Base-by-base conservation (phyloP, 2,113 vertebrate species). In the Scophthalmus maximus region DNA sequence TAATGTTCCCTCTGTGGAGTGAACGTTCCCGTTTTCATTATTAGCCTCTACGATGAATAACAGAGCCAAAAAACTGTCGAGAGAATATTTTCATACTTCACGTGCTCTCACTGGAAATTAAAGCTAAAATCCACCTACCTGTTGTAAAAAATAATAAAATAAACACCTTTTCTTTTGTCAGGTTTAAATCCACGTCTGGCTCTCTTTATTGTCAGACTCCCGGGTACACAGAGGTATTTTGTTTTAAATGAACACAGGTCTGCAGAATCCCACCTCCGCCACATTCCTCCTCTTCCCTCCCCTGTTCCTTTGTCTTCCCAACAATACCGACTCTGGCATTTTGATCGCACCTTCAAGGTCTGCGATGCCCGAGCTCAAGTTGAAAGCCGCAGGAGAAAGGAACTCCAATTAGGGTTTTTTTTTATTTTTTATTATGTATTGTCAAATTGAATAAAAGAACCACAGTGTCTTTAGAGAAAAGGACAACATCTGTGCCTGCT, bases 291-390 rank as follows among this genome's bases (percentile, higher is more conserved):
- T 29, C n/a, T n/a, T n/a, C 15, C 15, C 42, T 46, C 20, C 60
- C 51, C 4, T 12, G 50, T 38, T 57, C 44, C 53, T 71, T 87
- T 82, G 73, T 85, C 64, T 81, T 56, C n/a, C 49, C 29, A 68
- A 67, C 62, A 68, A 70, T 64, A 11, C 59, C 1, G 52, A 69
- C 60, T 65, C 62, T 68, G 68, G 75, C 62, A 65, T 69, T 53
- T 59, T 76, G 73, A 84, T 78, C 69, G 58, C 74, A 34, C 74
- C 59, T 73, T 81, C 78, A 65, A 73, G 73, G 82, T 76, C 69
- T 57, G 63, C 8, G 20, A 47, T 11, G 69, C 49, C 50, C 29
- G 20, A 47, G 77, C 70, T 79, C 44, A 57, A 63, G 52, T 10
- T 70, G 47, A 70, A 77, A 60, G 30, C 30, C 20, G 40, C 42